phyloP scores from a whole-genome alignment of 2,888 invertebrate genomes.

The Dryadula phaetusa region DNA sequence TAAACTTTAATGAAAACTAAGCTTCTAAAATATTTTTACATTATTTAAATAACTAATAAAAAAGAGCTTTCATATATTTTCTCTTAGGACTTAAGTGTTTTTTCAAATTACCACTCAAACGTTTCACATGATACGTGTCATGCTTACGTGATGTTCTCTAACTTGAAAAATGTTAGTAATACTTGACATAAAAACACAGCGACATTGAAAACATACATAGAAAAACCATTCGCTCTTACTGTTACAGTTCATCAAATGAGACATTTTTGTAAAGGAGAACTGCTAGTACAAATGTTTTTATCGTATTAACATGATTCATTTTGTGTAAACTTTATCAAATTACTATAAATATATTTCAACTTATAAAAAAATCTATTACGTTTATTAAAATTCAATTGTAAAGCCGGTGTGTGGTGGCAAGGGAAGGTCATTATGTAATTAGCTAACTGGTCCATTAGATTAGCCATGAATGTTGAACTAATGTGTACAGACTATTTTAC shows the following conservation, averaged over 20 bases:
- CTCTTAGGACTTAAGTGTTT: conserved; percentile 21
- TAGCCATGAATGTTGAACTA: not conserved
- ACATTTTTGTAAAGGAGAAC: not conserved
- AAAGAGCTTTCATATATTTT: conserved; percentile 10
- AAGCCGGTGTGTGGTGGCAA: not conserved
- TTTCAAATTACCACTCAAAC: conserved; percentile 20
- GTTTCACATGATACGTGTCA: conserved; percentile 28
- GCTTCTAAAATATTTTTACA: no score
- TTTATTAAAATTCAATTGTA: not conserved
- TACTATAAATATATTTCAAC: no score
- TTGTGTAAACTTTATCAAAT: not conserved
- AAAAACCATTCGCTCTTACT: not conserved
- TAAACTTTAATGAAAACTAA: no score
- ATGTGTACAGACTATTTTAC: not conserved
- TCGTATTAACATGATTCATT: no score
- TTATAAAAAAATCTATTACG: no score
- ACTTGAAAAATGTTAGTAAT: not conserved
- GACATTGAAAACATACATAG: not conserved
- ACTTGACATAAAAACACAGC: conserved; percentile 4
- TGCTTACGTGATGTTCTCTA: conserved; percentile 1
- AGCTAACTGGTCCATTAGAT: not conserved
- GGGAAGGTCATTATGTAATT: conserved; percentile 2
- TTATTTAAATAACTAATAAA: conserved; percentile 12
- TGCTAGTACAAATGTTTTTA: no score
- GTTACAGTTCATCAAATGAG: not conserved